Percentiles rank a stretch among this genome's conserved stretches.
Evolutionary conservation across 2,113 vertebrate genomes (phyloP).

Genomic region (Chionis minor): DNA sequence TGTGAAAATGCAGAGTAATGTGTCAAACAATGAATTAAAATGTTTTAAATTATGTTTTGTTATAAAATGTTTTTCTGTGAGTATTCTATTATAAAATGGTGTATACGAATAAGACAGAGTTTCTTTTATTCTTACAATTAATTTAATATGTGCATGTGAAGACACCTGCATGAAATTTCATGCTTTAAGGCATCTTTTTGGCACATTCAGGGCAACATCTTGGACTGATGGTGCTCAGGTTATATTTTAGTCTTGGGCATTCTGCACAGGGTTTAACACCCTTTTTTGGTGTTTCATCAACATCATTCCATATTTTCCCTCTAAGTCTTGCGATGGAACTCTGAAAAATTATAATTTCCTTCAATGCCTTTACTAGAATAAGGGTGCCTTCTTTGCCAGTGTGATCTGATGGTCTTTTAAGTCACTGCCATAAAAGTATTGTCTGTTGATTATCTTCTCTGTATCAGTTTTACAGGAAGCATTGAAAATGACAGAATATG

Average conservation of each 20-base stretch:
- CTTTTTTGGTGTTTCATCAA: neutral
- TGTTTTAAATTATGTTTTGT: neutral
- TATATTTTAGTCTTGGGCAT: neutral
- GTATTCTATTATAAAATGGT: neutral
- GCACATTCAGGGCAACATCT: neutral
- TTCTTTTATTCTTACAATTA: neutral
- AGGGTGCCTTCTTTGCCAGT: neutral
- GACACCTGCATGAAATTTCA: neutral
- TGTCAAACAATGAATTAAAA: neutral
- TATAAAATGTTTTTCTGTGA: neutral
- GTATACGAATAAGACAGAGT: neutral
- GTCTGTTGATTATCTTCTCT: neutral
- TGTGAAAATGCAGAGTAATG: neutral
- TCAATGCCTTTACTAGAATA: neutral
- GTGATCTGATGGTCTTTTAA: neutral
- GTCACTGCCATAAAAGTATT: neutral
- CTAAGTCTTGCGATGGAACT: neutral
- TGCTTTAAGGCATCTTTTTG: neutral
- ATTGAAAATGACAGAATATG: neutral
- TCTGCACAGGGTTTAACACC: neutral
- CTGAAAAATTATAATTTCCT: neutral
- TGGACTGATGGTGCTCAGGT: neutral
- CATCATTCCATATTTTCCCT: neutral
- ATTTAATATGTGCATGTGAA: neutral
- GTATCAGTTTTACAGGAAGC: neutral